Evolutionary conservation across 2,797 vertebrate species (phyloP).

Genomic region (Xenentodon cancila): DNA sequence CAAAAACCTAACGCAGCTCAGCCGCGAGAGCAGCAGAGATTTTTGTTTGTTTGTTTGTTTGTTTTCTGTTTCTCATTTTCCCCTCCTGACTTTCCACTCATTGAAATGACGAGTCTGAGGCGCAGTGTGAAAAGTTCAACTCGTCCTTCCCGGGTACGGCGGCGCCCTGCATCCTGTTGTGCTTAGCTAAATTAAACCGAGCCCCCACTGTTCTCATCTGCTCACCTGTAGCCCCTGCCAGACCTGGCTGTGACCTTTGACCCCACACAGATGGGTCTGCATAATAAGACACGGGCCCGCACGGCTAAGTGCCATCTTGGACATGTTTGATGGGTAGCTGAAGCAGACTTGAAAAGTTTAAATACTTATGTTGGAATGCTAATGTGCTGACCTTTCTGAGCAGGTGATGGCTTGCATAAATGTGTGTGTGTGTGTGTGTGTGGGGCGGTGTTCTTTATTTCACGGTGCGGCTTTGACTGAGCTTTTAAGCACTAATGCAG

Average conservation of each 20-base stretch:
- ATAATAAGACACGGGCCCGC: conserved; percentile 76
- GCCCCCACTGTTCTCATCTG: conserved; percentile 88
- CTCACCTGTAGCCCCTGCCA: conserved; percentile 79
- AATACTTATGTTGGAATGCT: conserved; percentile 51
- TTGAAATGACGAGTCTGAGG: conserved; percentile 59
- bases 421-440: conserved; percentile 31
- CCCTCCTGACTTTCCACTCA: conserved; percentile 44
- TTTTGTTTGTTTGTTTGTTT: conserved; percentile 6
- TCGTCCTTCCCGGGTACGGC: conserved; percentile 73
- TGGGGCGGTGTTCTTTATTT: conserved; percentile 33
- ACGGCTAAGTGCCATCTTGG: conserved; percentile 70
- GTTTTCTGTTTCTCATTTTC: conserved; percentile 50
- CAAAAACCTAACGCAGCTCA: conserved; percentile 17
- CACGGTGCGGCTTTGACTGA: conserved; percentile 49
- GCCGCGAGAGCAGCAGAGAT: conserved; percentile 36
- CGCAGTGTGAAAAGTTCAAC: conserved; percentile 79
- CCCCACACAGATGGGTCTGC: conserved; percentile 85
- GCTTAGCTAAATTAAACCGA: conserved; percentile 87
- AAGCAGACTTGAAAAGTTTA: conserved; percentile 44
- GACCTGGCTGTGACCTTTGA: conserved; percentile 80
- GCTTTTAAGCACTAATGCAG: conserved; percentile 68
- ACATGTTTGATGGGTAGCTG: conserved; percentile 69
- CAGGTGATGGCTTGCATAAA: conserved; percentile 47
- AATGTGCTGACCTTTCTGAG: conserved; percentile 68
- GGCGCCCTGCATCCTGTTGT: conserved; percentile 67